Conservation (phyloP, 2,113 vertebrate species). For the Megatriorchis doriae region DNA sequence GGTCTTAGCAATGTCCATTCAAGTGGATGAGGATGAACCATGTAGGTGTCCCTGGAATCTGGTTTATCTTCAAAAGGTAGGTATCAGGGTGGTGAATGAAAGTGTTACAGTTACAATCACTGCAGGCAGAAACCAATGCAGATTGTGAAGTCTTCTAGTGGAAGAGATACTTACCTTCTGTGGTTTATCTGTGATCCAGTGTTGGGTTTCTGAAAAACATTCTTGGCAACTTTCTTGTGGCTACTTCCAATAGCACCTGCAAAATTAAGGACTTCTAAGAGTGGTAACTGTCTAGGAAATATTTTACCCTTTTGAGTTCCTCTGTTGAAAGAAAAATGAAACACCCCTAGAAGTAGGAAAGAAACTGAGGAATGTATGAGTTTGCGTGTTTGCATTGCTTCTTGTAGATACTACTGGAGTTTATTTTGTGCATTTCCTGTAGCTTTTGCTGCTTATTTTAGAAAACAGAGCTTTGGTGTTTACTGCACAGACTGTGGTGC, state of each 20-base stretch:
- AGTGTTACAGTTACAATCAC: neutral
- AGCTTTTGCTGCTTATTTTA: neutral
- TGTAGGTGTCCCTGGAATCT: neutral
- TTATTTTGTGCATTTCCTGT: neutral
- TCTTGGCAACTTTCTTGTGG: neutral
- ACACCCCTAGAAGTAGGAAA: neutral
- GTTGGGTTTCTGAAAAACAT: neutral
- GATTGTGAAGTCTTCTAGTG: neutral
- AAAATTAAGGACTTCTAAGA: neutral
- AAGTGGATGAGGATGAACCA: neutral
- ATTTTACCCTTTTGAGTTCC: neutral
- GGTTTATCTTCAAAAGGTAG: neutral
- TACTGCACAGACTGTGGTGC: neutral
- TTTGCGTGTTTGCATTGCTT: neutral
- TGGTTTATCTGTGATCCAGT: neutral
- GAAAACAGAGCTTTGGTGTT: neutral
- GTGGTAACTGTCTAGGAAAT: neutral
- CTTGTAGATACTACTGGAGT: fast-evolving
- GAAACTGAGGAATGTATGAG: neutral
- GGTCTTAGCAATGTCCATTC: neutral
- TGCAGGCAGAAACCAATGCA: neutral
- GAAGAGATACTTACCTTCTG: neutral
- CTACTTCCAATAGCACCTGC: neutral
- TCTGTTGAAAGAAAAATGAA: neutral
- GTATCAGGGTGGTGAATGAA: neutral